Conservation (phyloP, 2,888 invertebrate species). For the Alentia gelatinosa region DNA sequence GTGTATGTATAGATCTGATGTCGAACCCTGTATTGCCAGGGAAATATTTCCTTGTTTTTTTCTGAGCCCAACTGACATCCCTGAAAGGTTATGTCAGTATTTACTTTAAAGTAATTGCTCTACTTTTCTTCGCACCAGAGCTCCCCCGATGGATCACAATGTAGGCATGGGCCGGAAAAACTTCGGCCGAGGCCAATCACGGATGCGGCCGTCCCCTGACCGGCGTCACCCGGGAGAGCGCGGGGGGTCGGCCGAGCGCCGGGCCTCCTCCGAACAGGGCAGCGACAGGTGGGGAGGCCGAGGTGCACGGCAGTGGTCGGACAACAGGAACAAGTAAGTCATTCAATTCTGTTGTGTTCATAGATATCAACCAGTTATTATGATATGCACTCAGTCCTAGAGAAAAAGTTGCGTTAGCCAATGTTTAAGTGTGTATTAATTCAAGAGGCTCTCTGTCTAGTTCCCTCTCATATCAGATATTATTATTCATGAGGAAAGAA, state of each 20-base stretch:
- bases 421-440: no score
- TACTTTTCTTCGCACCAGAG: background rate
- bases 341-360: no score
- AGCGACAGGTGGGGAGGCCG: background rate
- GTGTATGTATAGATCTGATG: background rate
- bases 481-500: no score
- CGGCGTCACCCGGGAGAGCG: background rate
- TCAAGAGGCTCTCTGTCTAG: no score
- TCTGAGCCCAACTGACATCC: background rate
- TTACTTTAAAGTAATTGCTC: background rate
- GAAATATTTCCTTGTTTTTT: background rate
- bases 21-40: background rate
- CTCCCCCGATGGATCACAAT: constrained; percentile 38
- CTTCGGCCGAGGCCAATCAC: constrained; percentile 15
- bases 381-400: no score
- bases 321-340: constrained; percentile 35
- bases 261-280: background rate
- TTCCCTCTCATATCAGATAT: no score
- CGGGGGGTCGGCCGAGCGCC: background rate
- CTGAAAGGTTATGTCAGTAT: background rate
- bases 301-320: background rate
- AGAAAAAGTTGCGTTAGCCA: no score
- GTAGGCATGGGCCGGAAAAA: constrained; percentile 42
- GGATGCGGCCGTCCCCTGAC: background rate
- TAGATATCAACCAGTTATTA: no score